A percentile compares a stretch with the other conserved stretches of the same genome.
Evolutionary conservation across 2,113 vertebrate genomes (phyloP).

Genomic region (Syrrhaptes paradoxus): DNA sequence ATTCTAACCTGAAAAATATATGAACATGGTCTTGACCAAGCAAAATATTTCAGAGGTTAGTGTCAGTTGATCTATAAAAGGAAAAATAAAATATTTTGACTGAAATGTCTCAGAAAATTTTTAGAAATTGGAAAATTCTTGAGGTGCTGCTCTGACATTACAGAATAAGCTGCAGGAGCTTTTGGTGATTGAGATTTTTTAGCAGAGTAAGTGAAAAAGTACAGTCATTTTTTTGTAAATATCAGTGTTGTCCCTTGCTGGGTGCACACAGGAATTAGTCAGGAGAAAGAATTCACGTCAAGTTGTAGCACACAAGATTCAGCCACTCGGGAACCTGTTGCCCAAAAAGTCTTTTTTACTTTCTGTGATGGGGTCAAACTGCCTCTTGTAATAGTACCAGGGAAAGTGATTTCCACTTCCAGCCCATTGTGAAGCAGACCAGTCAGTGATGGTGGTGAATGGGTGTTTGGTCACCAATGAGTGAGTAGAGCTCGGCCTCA

Average conservation of each 20-base stretch:
- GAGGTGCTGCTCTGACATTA: neutral
- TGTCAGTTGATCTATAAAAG: neutral
- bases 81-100: neutral
- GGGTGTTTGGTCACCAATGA: neutral
- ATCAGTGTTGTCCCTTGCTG: neutral
- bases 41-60: neutral
- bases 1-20: neutral
- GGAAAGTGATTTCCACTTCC: neutral
- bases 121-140: neutral
- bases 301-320: neutral
- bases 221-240: neutral
- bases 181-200: neutral
- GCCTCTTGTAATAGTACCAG: neutral
- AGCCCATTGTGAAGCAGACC: neutral
- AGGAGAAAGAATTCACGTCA: neutral
- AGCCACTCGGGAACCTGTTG: neutral
- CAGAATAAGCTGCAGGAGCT: neutral
- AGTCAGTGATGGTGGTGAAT: neutral
- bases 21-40: neutral
- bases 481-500: neutral
- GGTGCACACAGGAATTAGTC: neutral
- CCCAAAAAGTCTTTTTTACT: neutral
- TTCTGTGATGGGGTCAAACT: neutral
- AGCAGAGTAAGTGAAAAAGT: neutral
- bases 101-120: neutral